These are phyloP conservation scores for Neosilurus hyrtlii DNA, from an alignment of 2,797 vertebrate genomes.

Conservation along the genomic window DNA sequence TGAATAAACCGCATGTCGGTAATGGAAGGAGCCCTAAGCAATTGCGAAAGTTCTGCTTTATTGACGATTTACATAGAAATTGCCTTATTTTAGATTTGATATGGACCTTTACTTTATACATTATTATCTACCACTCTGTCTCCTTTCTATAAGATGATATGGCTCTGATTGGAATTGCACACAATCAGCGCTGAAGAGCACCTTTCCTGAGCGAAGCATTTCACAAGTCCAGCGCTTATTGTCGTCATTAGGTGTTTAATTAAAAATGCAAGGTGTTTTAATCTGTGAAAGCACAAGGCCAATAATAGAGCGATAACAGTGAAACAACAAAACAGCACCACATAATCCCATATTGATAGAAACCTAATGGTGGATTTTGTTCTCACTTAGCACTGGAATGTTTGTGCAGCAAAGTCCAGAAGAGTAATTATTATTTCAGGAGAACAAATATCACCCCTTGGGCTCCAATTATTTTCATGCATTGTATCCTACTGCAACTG, in stretches of 20 bases:
- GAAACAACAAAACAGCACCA: constrained; percentile 47
- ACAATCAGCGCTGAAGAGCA: constrained; percentile 49
- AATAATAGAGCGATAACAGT: constrained; percentile 57
- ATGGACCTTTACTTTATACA: constrained; percentile 72
- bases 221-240: constrained; percentile 24
- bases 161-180: constrained; percentile 60
- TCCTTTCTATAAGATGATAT: constrained; percentile 60
- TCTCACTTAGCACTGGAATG: constrained; percentile 64
- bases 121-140: constrained; percentile 65
- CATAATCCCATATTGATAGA: constrained; percentile 69
- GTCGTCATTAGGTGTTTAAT: constrained; percentile 49
- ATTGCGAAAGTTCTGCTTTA: constrained; percentile 95
- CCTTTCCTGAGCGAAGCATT: constrained; percentile 35
- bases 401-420: constrained; percentile 71
- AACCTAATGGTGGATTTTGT: constrained; percentile 65
- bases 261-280: constrained; percentile 53
- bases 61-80: constrained; percentile 99
- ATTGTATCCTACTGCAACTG: constrained; percentile 71
- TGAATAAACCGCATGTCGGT: constrained; percentile 87
- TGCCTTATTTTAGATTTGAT: constrained; percentile 95
- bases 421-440: constrained; percentile 80
- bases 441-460: constrained; percentile 82
- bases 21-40: constrained; percentile 90
- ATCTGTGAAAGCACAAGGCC: constrained; percentile 57
- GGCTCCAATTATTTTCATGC: constrained; percentile 83